Base-by-base conservation (phyloP, 2,888 invertebrate genomes). In the Sisyra nigra region DNA sequence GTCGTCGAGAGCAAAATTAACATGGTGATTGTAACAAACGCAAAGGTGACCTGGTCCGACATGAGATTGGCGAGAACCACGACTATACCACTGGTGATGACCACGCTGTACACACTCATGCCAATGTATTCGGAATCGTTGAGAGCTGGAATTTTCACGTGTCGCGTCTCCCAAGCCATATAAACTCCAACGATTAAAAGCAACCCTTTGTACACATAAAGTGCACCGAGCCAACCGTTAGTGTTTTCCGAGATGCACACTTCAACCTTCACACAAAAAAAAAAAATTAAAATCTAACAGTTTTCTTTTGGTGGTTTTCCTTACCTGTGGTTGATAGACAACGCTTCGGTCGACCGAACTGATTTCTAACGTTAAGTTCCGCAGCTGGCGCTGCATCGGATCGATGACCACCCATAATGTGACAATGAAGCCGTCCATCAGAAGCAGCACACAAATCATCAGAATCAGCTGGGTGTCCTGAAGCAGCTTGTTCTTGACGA, bases 151-250 rank as follows among this genome's bases (percentile, higher is more conserved):
- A 92, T 87, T 65, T 91, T 89, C 17, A 93, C 88, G 59, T 85
- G 80, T 41, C 87, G 74, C 8, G 92, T 93, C 66, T 91, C 89
- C 92, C 92, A 92, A 1, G 92, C 92, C 91, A 92, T 91, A 65
- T 89, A 92, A 3, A 89, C 83, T 0, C 91, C 92, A 47, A 91
- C 88, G 24, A 89, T 73, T 11, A 92, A 71, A 13, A 92, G 69
- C 0, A 92, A 70, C 2, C 87, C 88, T 62, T 92, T 92, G 69
- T 92, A 92, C 7, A 81, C 83, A 61, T 91, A 92, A 9, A 92
- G 73, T 0, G 80, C 84, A 40, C 87, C 80, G n/a, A 89, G 68
- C 92, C 92, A 93, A 39, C 85, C 85, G 33, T 81, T 79, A 9
- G 85, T 86, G 61, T 89, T 84, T 51, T 82, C 77, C 1, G 89